Conservation (phyloP, 64 coral and sea anemone genomes). For the Orbicella faveolata region DNA sequence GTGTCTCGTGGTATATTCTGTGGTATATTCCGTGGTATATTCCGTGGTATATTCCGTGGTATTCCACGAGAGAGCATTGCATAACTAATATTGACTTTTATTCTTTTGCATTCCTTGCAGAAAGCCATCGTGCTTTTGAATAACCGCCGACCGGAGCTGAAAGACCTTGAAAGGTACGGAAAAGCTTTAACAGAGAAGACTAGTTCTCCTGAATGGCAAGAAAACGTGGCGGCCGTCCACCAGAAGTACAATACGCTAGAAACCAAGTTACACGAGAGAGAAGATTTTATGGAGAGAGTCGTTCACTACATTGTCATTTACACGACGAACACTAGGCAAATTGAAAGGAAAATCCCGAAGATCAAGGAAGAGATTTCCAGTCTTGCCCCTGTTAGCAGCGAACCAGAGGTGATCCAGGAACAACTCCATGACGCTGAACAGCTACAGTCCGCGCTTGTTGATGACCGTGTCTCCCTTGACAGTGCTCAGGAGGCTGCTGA, state of each 20-base stretch:
- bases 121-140: slow-evolving; percentile 73
- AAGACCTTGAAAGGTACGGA: slow-evolving; percentile 77
- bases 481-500: slow-evolving; percentile 71
- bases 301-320: slow-evolving; percentile 52
- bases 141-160: slow-evolving; percentile 62
- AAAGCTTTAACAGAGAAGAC: slow-evolving; percentile 82
- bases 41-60: no score
- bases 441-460: slow-evolving; percentile 54
- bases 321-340: slow-evolving; percentile 44
- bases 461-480: slow-evolving; percentile 70
- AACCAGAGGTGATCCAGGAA: slow-evolving; percentile 66
- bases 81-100: background rate
- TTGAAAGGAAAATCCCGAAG: slow-evolving; percentile 65
- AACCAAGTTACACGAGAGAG: slow-evolving; percentile 59
- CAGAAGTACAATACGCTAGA: slow-evolving; percentile 67
- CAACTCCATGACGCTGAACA: slow-evolving; percentile 62
- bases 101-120: slow-evolving; percentile 20
- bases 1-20: no score
- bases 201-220: slow-evolving; percentile 62
- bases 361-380: slow-evolving; percentile 52
- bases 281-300: slow-evolving; percentile 64
- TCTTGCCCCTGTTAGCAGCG: slow-evolving; percentile 59
- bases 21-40: no score
- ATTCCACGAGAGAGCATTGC: no score
- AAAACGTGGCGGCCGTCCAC: slow-evolving; percentile 53